These are phyloP conservation scores for Elaphurus davidianus DNA, from an alignment of 2,113 vertebrate species.

Conservation along the genomic window DNA sequence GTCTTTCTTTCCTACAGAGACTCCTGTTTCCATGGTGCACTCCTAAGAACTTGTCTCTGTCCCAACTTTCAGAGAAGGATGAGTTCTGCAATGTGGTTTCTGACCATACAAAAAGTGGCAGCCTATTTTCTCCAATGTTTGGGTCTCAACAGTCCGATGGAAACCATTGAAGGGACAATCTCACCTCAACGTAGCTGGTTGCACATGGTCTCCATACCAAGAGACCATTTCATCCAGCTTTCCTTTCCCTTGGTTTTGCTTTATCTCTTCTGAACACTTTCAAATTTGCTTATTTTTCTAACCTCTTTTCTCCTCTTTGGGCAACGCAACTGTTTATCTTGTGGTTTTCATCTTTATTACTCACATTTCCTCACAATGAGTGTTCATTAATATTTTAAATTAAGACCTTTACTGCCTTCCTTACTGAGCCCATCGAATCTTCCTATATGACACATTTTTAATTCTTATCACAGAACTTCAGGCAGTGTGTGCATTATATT, in stretches of 20 bases:
- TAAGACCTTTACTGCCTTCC: slow-evolving; percentile 75
- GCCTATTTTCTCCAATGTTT: background rate
- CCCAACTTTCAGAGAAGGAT: rapidly evolving
- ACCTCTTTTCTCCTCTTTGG: slow-evolving; percentile 53
- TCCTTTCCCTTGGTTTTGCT: rapidly evolving
- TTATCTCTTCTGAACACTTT: slow-evolving; percentile 35
- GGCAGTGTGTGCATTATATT: slow-evolving; percentile 81
- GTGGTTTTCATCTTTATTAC: slow-evolving; percentile 60
- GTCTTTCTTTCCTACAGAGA: background rate
- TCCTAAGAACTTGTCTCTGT: rapidly evolving
- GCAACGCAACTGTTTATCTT: background rate
- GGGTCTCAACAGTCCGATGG: rapidly evolving
- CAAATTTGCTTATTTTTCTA: slow-evolving; percentile 68
- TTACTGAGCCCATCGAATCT: slow-evolving; percentile 34
- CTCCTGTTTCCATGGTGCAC: rapidly evolving
- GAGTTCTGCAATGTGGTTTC: background rate
- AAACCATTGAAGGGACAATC: no score
- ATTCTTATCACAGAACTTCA: slow-evolving; percentile 81
- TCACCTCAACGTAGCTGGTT: rapidly evolving
- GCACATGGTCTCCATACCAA: rapidly evolving
- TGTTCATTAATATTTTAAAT: slow-evolving; percentile 80
- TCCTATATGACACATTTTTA: slow-evolving; percentile 31
- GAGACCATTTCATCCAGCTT: rapidly evolving
- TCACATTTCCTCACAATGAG: slow-evolving; percentile 64
- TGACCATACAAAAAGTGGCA: background rate